phyloP scores from a whole-genome alignment of 2,888 invertebrate genomes.

The Caenorhabditis zanzibari region DNA sequence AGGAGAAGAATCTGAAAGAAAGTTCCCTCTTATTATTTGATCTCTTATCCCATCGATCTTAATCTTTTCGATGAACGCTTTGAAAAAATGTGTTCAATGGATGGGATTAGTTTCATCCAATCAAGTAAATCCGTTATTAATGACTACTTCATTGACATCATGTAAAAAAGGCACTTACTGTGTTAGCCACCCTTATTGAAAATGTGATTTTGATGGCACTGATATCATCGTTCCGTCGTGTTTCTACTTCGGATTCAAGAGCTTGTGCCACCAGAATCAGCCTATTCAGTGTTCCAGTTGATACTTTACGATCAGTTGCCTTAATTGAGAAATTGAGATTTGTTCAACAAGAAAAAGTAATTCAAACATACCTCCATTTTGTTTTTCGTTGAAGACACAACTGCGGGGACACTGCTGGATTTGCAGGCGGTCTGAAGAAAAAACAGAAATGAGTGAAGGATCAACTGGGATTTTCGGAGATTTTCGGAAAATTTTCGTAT shows the following conservation, averaged over 20 bases:
- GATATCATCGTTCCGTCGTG: conserved; percentile 77
- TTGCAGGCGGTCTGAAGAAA: conserved; percentile 65
- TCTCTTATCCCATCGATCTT: conserved; percentile 15
- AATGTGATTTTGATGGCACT: conserved; percentile 80
- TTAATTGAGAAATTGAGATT: conserved; percentile 5
- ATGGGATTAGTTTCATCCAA: conserved; percentile 43
- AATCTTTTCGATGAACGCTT: neutral
- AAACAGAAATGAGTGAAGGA: neutral
- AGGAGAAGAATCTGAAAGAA: conserved; percentile 75
- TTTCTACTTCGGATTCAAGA: conserved; percentile 80
- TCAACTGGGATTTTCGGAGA: neutral
- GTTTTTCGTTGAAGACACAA: conserved; percentile 39
- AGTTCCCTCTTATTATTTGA: neutral
- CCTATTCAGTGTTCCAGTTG: conserved; percentile 82
- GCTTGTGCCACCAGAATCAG: conserved; percentile 82
- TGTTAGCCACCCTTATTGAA: conserved; percentile 80
- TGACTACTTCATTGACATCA: conserved; percentile 42
- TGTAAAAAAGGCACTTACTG: conserved; percentile 65
- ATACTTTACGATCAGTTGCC: conserved; percentile 75
- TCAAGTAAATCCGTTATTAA: conserved; percentile 29
- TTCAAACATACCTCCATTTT: conserved; percentile 53
- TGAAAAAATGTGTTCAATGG: conserved; percentile 35
- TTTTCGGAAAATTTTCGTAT: conserved; percentile 6
- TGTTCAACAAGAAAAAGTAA: neutral
- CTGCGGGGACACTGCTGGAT: conserved; percentile 56